Evolutionary conservation across 2,888 invertebrate species (phyloP), one percentile per base, ranked within the genome.

Genomic region (Acronicta leporina): DNA sequence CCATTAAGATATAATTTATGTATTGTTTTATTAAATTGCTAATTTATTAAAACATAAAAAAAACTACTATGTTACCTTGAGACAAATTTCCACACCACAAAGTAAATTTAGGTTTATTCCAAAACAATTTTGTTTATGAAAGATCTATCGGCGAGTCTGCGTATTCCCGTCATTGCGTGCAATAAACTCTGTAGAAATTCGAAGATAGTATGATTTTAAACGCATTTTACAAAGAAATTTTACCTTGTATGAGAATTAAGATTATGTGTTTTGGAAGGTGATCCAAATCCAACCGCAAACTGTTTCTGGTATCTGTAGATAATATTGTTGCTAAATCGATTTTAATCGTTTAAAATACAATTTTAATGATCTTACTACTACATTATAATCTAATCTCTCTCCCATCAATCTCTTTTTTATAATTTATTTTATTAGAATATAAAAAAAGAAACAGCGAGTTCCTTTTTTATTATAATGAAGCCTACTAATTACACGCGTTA

Each of bases 201-300:
- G n/a, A 15, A 50, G 42, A 30, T 30, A 42, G 11, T 27, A 50
- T 15, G 14, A 38, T 38, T 49, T 42, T 30, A 27, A 42, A 30
- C 14, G 15, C 15, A 33, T 41, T 50, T 41, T 11, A 15, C 15
- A 15, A 30, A 42, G 30, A 27, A 41, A 15, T 42, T 50, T 6
- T 27, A 38, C n/a, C 38, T 38, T 38, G 7, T 38, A 1, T 38
- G 6, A n/a, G n/a, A 38, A 38, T 38, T 6, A n/a, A 38, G n/a
- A 38, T 38, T 38, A 38, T 0, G n/a, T 4, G 7, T 6, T 35
- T 35, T 35, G 3, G 11, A 35, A 35, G 35, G n/a, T 5, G 2
- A 13, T 35, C n/a, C n/a, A n/a, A n/a, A n/a, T n/a, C n/a, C n/a
- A n/a, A n/a, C 6, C 38, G n/a, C 38, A n/a, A 38, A n/a, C 38